phyloP scores from a whole-genome alignment of 1,140 invertebrate species.

The Zaprionus davidi region DNA sequence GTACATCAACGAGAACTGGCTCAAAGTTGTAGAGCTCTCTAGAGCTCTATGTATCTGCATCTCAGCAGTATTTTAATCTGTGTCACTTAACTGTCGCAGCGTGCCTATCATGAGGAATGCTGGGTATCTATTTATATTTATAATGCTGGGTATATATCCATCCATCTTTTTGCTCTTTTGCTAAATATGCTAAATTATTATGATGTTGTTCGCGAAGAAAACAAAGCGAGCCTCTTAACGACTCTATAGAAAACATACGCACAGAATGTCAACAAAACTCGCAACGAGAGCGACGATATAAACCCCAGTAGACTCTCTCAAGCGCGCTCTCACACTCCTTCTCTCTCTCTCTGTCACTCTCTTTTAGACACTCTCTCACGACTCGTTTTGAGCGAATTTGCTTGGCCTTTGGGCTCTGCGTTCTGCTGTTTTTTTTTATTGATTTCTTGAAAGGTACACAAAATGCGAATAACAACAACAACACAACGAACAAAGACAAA shows the following conservation, averaged over 20 bases:
- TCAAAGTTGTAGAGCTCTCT: background rate
- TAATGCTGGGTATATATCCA: background rate
- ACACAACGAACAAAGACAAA: constrained; percentile 71
- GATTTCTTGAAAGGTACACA: constrained; percentile 84
- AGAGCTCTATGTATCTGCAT: background rate
- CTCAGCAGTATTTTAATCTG: background rate
- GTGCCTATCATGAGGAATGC: constrained; percentile 30
- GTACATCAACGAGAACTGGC: constrained; percentile 10
- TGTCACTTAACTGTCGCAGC: constrained; percentile 74
- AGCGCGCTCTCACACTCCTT: constrained; percentile 1
- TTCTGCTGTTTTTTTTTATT: constrained; percentile 74
- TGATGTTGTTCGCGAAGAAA: constrained; percentile 22
- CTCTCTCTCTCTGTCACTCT: constrained; percentile 21
- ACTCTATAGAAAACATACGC: constrained; percentile 21
- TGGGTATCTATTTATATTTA: constrained; percentile 10
- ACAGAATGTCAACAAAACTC: constrained; percentile 77
- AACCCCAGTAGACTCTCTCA: no score
- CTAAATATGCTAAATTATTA: constrained; percentile 74
- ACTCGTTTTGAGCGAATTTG: constrained; percentile 78
- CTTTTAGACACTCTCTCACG: constrained; percentile 21
- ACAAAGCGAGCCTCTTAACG: constrained; percentile 30
- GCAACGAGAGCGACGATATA: constrained; percentile 11
- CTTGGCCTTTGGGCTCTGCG: constrained; percentile 58
- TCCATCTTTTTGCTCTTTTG: constrained; percentile 23
- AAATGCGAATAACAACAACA: constrained; percentile 80